phyloP scores from a whole-genome alignment of 2,797 vertebrate genomes.

The Steatocranus sp. region DNA sequence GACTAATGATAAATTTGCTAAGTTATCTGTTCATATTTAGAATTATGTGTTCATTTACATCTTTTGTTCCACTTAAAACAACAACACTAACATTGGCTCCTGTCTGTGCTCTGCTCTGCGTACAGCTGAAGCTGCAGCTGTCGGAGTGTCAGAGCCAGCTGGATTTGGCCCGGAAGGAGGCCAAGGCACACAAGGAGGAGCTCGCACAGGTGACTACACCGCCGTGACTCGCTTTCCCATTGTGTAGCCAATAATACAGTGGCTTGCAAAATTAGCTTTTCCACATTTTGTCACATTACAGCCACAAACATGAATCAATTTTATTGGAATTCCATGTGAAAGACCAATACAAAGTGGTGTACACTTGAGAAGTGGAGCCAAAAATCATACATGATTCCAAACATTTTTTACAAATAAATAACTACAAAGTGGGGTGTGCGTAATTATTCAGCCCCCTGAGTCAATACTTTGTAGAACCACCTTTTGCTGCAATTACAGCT shows the following conservation, averaged over 20 bases:
- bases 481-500: no score
- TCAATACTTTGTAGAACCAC: no score
- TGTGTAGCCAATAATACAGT: neutral
- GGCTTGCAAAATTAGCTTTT: no score
- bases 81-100: neutral
- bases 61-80: neutral
- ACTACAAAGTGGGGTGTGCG: no score
- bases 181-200: conserved; percentile 83
- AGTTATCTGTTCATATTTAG: neutral
- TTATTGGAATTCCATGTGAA: no score
- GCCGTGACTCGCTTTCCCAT: neutral
- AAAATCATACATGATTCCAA: no score
- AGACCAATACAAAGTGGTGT: no score
- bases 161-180: conserved; percentile 81
- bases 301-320: no score
- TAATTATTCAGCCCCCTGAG: no score
- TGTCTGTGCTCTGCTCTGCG: neutral
- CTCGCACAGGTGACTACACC: conserved; percentile 79
- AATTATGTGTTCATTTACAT: neutral
- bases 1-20: neutral
- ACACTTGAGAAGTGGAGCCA: no score
- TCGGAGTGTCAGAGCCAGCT: conserved; percentile 81
- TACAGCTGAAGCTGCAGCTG: conserved; percentile 84
- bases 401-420: no score
- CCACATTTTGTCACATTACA: no score